Evolutionary conservation across 2,797 vertebrate species (phyloP), one percentile per base, ranked within the genome.

Genomic region (Clarias fuscus): DNA sequence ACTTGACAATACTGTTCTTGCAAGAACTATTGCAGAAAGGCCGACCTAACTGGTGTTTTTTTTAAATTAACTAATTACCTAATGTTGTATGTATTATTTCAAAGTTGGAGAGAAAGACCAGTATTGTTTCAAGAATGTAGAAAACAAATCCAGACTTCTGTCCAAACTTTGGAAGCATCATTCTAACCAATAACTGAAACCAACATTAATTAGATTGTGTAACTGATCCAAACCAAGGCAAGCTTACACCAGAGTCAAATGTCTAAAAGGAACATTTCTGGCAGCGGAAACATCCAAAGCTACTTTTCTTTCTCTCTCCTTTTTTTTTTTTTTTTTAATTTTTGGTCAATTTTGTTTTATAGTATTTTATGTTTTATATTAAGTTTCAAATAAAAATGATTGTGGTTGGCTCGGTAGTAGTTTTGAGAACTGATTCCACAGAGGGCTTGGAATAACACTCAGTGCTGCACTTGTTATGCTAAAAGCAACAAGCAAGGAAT

Each of bases 301-400:
- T 58, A 17, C 13, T 3, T n/a, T 48, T 40, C 22, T 68, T 65
- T 67, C 27, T 15, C 30, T 30, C 30, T 30, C 30, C 1, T 30
- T 30, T 30, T 30, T 30, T n/a, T 64, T 13, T 62, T 62, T 0
- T 65, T 14, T 3, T 15, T 33, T 68, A 17, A 2, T 56, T 30
- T 14, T 78, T 33, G 30, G 27, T 22, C 7, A 58, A 18, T 78
- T 78, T 59, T 22, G 33, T 20, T 78, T 59, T 6, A 78, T 20
- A 58, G 24, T 27, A 6, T 75, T 73, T 59, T 59, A 64, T 64
- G 22, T 64, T 67, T 77, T 59, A 59, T 77, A 33, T 77, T 33
- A 77, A 33, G 17, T 22, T 77, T 77, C 27, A 77, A 77, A 77
- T 76, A 77, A 17, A 30, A 77, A 59, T 13, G 33, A 22, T 58